Base-by-base conservation (phyloP, 2,797 vertebrate species). In the Tiaroga cobitis region DNA sequence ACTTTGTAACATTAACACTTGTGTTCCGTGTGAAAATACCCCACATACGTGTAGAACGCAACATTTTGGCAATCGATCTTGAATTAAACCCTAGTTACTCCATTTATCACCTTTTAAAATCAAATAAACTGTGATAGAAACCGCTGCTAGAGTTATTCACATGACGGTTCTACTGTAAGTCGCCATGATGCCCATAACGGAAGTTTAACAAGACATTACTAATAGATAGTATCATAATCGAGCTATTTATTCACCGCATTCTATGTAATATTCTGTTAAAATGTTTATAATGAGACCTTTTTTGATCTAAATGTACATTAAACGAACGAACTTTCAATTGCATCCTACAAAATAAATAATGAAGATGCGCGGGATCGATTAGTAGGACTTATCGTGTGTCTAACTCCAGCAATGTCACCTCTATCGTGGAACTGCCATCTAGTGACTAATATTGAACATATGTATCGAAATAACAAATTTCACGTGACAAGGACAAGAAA, bases 41-140 rank as follows among this genome's bases (percentile, higher is more conserved):
- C 16, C 24, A 51, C n/a, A 77, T 32, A 19, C 88, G 87, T 2
- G 89, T 80, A 0, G 86, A 85, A 6, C 56, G 51, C 1, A 93
- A 90, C 94, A 95, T 95, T 0, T 18, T 88, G 1, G 8, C 10
- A 8, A 19, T 18, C 19, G 4, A 29, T 4, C 13, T 83, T 29
- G 9, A 39, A 26, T 59, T 13, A n/a, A 51, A 26, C 46, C 11
- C 19, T 9, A 21, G 6, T 32, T 11, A 73, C 4, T 18, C 4
- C 4, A 37, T 32, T 43, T 49, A 41, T 69, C 9, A 32, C 19
- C 15, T 5, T 21, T 78, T 29, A 21, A 46, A 41, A 46, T 8
- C 8, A n/a, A 29, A 41, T 34, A 18, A 68, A n/a, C 9, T 49
- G 34, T 0, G 11, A 43, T 34, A 59, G 3, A 46, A 84, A 46